phyloP scores from a whole-genome alignment of 2,113 vertebrate species.

The Eubucco bourcierii region DNA sequence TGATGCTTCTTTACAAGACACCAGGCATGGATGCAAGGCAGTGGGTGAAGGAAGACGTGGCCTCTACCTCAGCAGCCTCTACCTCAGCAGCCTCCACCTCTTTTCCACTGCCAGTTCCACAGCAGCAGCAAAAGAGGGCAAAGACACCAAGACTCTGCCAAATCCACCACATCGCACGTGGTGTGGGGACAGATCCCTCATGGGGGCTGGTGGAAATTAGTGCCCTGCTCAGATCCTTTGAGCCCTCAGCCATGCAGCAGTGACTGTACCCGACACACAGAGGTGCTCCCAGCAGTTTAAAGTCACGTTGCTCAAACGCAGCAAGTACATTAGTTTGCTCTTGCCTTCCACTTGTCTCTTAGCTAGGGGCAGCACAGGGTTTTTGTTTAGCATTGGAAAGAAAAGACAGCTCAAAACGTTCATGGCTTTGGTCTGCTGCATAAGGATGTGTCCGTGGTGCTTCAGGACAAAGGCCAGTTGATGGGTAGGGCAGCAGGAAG shows the following conservation, averaged over 20 bases:
- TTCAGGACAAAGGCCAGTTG: not conserved
- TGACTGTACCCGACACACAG: not conserved
- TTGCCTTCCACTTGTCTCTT: not conserved
- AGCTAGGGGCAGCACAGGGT: not conserved
- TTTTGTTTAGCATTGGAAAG: not conserved
- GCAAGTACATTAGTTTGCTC: not conserved
- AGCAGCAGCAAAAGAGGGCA: not conserved
- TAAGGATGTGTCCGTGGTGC: not conserved
- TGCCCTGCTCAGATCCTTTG: accelerated
- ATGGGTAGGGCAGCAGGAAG: not conserved
- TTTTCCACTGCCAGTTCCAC: not conserved
- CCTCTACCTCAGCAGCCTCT: not conserved
- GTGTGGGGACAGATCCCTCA: not conserved
- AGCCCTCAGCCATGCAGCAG: accelerated
- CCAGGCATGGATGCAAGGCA: accelerated
- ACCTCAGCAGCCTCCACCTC: not conserved
- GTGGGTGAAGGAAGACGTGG: not conserved
- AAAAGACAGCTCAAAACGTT: not conserved
- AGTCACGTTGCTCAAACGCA: accelerated
- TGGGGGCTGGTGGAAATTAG: not conserved
- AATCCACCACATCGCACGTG: not conserved
- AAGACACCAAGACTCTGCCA: not conserved
- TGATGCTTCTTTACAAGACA: not conserved
- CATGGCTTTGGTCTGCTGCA: not conserved
- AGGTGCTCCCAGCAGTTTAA: accelerated